A percentile compares a stretch with the other conserved stretches of the same genome.
phyloP scores from a whole-genome alignment of 2,113 vertebrate species.

The Myotis lucifugus region DNA sequence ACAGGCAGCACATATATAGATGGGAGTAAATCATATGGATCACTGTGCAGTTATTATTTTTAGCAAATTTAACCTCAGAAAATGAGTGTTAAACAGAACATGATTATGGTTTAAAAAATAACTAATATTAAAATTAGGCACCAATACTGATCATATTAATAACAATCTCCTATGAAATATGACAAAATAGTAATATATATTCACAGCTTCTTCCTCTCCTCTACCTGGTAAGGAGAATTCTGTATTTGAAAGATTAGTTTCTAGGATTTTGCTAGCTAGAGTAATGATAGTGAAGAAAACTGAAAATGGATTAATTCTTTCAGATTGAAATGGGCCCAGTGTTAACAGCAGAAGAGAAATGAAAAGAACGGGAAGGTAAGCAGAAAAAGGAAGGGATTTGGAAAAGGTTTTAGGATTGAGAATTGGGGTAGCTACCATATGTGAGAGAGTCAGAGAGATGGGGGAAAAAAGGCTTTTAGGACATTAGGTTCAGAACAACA shows the following conservation, averaged over 20 bases:
- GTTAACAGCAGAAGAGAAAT: not conserved
- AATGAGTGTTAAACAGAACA: not conserved
- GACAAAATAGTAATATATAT: not conserved
- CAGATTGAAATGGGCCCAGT: not conserved
- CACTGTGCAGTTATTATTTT: not conserved
- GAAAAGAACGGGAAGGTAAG: not conserved
- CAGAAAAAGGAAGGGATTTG: not conserved
- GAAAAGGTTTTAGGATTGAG: not conserved
- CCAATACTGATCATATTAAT: not conserved
- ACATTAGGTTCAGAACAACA: not conserved
- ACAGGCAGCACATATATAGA: not conserved
- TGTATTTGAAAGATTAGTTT: not conserved
- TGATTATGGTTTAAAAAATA: not conserved
- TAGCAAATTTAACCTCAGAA: not conserved
- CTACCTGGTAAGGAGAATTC: not conserved
- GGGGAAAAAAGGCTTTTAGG: not conserved
- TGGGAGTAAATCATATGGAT: not conserved
- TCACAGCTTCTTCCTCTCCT: not conserved
- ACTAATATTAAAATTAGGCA: not conserved
- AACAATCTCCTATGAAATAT: not conserved
- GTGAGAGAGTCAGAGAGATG: not conserved
- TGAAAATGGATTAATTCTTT: not conserved
- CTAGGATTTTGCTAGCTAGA: not conserved
- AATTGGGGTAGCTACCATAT: not conserved
- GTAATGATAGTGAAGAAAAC: not conserved